Conservation (phyloP, 2,888 invertebrate species). For the Dendrolimus houi region DNA sequence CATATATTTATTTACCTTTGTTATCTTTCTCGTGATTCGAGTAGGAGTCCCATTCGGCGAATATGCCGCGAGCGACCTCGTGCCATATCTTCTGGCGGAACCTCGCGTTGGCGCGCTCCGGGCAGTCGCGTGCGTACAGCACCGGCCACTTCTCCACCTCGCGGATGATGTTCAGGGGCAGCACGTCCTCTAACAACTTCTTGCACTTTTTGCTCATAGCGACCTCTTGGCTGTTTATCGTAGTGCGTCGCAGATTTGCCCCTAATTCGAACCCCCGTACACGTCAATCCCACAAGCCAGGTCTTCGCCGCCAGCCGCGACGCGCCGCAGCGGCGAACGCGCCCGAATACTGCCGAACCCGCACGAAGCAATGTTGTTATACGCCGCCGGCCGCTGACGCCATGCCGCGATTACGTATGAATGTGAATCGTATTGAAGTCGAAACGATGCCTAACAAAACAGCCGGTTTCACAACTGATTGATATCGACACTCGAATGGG, state of each 20-base stretch:
- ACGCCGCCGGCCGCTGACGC: neutral
- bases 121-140: conserved; percentile 23
- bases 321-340: neutral
- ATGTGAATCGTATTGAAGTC: neutral
- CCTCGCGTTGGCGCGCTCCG: conserved; percentile 23
- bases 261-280: too few relatives aligned
- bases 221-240: neutral
- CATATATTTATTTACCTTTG: neutral
- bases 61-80: conserved; percentile 26
- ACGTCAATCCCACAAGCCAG: too few relatives aligned
- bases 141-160: conserved; percentile 39
- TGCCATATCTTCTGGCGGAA: conserved; percentile 28
- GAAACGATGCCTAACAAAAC: neutral
- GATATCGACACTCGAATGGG: neutral
- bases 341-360: neutral
- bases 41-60: conserved; percentile 23
- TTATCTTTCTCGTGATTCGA: conserved; percentile 16
- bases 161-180: conserved; percentile 31
- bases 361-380: neutral
- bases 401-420: neutral
- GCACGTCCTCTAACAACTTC: conserved; percentile 32
- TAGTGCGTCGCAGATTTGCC: too few relatives aligned
- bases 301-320: too few relatives aligned
- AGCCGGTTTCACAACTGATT: neutral
- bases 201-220: conserved; percentile 7